phyloP scores from a whole-genome alignment of 2,113 vertebrate species.

The Chrysemys picta region DNA sequence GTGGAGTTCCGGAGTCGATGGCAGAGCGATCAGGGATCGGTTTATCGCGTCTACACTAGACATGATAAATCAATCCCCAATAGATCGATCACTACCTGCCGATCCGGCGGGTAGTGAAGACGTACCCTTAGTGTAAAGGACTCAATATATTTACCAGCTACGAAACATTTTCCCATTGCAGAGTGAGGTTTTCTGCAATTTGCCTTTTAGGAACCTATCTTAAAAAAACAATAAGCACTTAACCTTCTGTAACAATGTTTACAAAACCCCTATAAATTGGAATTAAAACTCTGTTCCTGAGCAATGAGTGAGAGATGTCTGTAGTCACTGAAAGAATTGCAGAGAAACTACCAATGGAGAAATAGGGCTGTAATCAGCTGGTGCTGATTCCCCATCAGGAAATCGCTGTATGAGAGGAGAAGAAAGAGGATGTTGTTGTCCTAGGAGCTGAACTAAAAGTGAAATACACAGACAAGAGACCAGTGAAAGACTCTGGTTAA shows the following conservation, averaged over 20 bases:
- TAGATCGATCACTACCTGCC: too few relatives aligned
- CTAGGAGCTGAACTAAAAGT: constrained; percentile 33
- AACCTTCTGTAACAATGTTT: neutral
- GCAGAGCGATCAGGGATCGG: too few relatives aligned
- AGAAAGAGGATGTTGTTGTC: neutral
- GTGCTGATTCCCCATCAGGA: neutral
- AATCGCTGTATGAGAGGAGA: neutral
- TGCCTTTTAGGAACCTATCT: neutral
- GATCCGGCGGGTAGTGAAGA: too few relatives aligned
- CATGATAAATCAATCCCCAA: too few relatives aligned
- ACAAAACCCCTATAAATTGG: neutral
- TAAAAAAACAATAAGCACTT: neutral
- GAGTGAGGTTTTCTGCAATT: neutral
- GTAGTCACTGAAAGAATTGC: constrained; percentile 7
- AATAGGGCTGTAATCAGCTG: neutral
- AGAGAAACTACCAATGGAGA: neutral
- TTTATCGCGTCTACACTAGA: too few relatives aligned
- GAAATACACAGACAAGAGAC: neutral
- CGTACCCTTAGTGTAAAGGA: neutral
- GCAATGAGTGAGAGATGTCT: neutral
- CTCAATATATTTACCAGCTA: neutral
- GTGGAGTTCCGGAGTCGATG: too few relatives aligned
- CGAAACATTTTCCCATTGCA: neutral
- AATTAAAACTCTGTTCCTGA: constrained; percentile 4
- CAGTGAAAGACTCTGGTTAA: constrained; percentile 45